Percentiles rank a stretch among this genome's conserved stretches.
Evolutionary conservation across 2,113 vertebrate genomes (phyloP).

Genomic region (Podarcis raffonei): DNA sequence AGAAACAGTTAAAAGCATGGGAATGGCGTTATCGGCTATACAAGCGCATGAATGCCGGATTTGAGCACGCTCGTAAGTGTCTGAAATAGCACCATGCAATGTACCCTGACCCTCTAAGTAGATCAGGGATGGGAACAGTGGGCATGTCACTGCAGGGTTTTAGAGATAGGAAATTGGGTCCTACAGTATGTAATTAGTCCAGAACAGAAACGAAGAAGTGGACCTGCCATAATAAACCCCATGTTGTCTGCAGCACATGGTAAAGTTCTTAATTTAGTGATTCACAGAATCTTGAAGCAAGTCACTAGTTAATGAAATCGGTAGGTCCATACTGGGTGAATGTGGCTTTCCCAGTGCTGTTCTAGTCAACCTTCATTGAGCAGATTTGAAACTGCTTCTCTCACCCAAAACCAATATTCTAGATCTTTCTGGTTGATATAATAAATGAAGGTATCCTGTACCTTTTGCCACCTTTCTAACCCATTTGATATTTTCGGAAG

Average conservation of each 20-base stretch:
- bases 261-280: neutral
- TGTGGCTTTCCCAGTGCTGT: neutral
- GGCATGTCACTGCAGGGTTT: neutral
- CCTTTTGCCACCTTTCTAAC: neutral
- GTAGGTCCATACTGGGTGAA: neutral
- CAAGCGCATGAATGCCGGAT: conserved; percentile 90
- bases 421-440: neutral
- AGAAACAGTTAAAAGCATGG: conserved; percentile 90
- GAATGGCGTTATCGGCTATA: conserved; percentile 90
- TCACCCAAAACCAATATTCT: neutral
- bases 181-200: fast-evolving
- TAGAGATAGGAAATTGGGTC: neutral
- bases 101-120: fast-evolving
- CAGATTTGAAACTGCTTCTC: neutral
- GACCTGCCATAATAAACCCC: neutral
- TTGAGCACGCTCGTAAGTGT: conserved; percentile 88
- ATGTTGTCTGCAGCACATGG: neutral
- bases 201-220: neutral
- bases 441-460: neutral
- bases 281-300: neutral
- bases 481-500: neutral
- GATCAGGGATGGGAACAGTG: neutral
- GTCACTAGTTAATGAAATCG: neutral
- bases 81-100: fast-evolving
- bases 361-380: neutral